Base-by-base conservation (phyloP, 2,888 invertebrate species). In the Dioctria rufipes region DNA sequence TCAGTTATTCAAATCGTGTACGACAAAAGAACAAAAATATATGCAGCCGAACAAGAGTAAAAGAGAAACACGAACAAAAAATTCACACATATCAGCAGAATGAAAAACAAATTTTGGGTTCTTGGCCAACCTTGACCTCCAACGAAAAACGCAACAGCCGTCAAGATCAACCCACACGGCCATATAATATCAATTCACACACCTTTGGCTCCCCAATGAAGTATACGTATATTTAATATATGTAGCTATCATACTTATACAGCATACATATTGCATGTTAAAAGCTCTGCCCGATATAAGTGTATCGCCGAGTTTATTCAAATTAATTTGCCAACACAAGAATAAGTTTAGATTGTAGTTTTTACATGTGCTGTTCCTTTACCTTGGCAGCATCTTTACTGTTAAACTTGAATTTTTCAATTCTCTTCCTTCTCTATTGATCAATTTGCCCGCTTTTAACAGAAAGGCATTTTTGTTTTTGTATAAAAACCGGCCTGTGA, bases 51-150 rank as follows among this genome's bases (percentile, higher is more conserved):
- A 25, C 25, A 25, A 25, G 25, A 25, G 25, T 25, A 25, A 25
- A 25, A 25, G 25, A 51, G n/a, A 51, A 63, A 25, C 4, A 39
- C 4, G 3, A 66, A 65, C 40, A 37, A 78, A 78, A 66, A 78
- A 13, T 54, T n/a, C 66, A 39, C 51, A 51, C 49, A 78, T n/a
- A 54, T 66, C 54, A 43, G 8, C 6, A 9, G 13, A 43, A 66
- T 11, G 11, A 78, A 42, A 78, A 66, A 66, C 49, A 78, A 66
- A 78, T 82, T 80, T 81, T 81, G 77, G 80, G 81, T 81, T 51
- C 80, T 80, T 83, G 82, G 82, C 83, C 83, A 83, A 83, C 83
- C 83, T 83, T 83, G 83, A 83, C 83, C 83, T 83, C 82, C 69
- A 83, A 80, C 63, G 73, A 80, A 80, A 77, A 80, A 82, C 79